Base-by-base conservation (phyloP, 1,140 invertebrate species). In the Lucilia cuprina region DNA sequence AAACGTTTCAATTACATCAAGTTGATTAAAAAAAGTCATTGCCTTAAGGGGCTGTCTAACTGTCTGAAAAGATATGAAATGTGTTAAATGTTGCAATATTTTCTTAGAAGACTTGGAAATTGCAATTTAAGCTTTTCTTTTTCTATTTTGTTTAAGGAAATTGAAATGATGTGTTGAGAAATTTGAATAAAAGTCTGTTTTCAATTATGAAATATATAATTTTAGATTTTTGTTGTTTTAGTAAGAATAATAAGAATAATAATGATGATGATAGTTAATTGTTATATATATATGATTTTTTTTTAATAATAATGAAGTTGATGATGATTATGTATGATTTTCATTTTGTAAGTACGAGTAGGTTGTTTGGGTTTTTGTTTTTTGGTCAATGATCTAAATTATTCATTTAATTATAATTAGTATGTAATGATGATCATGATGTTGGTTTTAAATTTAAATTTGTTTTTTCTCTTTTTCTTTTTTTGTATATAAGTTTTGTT, bases 261-360 rank as follows among this genome's bases (percentile, higher is more conserved):
- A 30, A 30, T 30, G 25, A 30, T 30, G 25, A 30, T 30, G 25
- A 30, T 30, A 30, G 25, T 30, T 30, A 60, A 60, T 60, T 60
- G 55, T 60, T 41, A 41, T 17, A 14, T n/a, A n/a, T n/a, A n/a
- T n/a, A n/a, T n/a, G n/a, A n/a, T n/a, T n/a, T 7, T 70, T 70
- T 5, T 30, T 30, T 30, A 30, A 55, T 55, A 55, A 17, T 55
- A 55, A 55, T 55, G 13, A 41, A n/a, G n/a, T n/a, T 41, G 41
- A n/a, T 60, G n/a, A 70, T 70, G 65, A 70, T 70, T 70, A 70
- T 70, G 65, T 70, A 70, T 70, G 65, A 70, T 60, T 60, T 60
- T 14, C 50, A 14, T 60, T 60, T 60, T 60, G 12, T 60, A 60
- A 14, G 55, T 60, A 17, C 7, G 55, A 70, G 19, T 70, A 21